Percentiles rank a stretch among this genome's conserved stretches.
These are phyloP conservation scores for Lytechinus pictus DNA, from an alignment of 35 echinoderm and acorn worm species.

Conservation along the genomic window DNA sequence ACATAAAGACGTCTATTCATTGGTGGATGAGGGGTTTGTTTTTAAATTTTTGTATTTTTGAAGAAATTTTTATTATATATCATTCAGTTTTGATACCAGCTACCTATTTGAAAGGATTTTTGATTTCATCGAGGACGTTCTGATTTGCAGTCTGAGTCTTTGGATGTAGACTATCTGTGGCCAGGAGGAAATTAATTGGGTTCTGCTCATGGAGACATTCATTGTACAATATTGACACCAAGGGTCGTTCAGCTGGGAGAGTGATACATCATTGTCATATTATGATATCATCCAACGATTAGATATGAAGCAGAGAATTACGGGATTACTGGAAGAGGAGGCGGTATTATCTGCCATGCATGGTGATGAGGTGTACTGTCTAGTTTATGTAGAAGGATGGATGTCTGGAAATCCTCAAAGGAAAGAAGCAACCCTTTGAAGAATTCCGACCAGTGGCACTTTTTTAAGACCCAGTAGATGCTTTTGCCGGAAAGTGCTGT, in stretches of 20 bases:
- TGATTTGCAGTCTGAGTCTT: neutral
- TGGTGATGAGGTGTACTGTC: neutral
- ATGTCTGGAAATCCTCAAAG: neutral
- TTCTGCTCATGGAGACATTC: slow-evolving; percentile 7
- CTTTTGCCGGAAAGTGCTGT: neutral
- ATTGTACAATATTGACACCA: slow-evolving; percentile 31
- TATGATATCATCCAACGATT: slow-evolving; percentile 29
- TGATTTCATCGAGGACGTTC: too few relatives aligned
- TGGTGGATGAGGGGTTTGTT: too few relatives aligned
- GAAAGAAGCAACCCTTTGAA: neutral
- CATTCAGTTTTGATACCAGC: too few relatives aligned
- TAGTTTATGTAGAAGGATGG: neutral
- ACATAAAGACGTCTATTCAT: too few relatives aligned
- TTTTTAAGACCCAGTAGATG: neutral
- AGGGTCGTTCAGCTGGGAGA: neutral
- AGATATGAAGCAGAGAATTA: slow-evolving; percentile 22
- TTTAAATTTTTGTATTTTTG: too few relatives aligned
- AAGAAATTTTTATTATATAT: too few relatives aligned
- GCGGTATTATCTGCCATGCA: neutral
- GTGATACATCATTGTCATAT: slow-evolving; percentile 43
- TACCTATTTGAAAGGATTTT: too few relatives aligned
- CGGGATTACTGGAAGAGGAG: neutral
- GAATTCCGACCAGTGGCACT: neutral
- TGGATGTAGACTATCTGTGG: neutral
- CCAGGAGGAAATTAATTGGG: slow-evolving; percentile 27